Base-by-base conservation (phyloP, 30 jellyfish, hydroid and myxozoan genomes). In the Sanderia malayensis region DNA sequence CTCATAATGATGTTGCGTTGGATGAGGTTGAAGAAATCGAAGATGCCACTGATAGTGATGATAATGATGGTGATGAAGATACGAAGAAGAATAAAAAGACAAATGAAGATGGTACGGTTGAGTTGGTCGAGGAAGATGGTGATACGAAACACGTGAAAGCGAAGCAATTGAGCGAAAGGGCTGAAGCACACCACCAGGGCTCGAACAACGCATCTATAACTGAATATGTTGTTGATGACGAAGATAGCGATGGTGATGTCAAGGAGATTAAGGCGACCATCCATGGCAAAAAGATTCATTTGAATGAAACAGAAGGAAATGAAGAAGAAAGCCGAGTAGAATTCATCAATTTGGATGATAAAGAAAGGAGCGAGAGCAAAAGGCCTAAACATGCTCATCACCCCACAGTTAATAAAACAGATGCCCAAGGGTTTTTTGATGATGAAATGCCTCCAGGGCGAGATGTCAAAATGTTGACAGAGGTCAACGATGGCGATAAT, bases 21-120 rank as follows among this genome's bases (percentile, higher is more conserved):
- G 89, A 78, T 55, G 89, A 66, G 25, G 82, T 46, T 32, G 89
- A 78, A 65, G 82, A 64, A 55, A 78, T 78, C n/a, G 82, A 78
- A 41, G 89, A 78, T 78, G 76, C 34, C 13, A 71, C 82, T 33
- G 76, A 46, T 1, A 66, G 65, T 78, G 89, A 78, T 22, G 69
- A 25, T 10, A 69, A 78, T 62, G 82, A 71, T 27, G 89, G 65
- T 26, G 76, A 53, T 4, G 21, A 46, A 19, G 89, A 30, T n/a
- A n/a, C n/a, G n/a, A n/a, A n/a, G n/a, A n/a, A n/a, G n/a, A n/a
- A n/a, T n/a, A n/a, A n/a, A n/a, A n/a, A n/a, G 44, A 64, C 30
- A 32, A 73, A 62, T 45, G 87, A 61, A 29, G 87, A 76, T 32
- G 70, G 52, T 19, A 58, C 49, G 21, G 81, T 65, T 10, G 82